Conservation (phyloP, 2,797 vertebrate species). For the Denticeps clupeoides region DNA sequence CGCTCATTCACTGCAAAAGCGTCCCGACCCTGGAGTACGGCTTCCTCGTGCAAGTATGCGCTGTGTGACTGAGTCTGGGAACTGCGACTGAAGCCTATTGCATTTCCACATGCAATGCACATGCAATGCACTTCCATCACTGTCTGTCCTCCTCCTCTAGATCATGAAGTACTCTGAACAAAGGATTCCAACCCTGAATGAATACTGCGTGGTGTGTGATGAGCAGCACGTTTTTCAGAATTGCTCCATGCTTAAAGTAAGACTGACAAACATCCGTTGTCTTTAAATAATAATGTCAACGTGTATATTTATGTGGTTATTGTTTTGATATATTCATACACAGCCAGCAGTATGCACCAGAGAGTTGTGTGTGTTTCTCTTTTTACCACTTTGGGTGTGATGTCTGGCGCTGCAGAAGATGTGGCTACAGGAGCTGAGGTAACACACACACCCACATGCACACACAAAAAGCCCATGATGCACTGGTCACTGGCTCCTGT, state of each 20-base stretch:
- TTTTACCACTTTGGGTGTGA: constrained; percentile 81
- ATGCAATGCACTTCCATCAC: no score
- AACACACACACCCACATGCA: not conserved
- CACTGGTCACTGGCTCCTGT: no score
- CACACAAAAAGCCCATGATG: not conserved
- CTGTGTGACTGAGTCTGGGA: no score
- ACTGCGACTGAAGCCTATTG: no score
- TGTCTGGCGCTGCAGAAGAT: constrained; percentile 82
- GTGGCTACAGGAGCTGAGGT: constrained; percentile 91
- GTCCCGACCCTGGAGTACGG: constrained; percentile 82
- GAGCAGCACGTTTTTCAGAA: constrained; percentile 95
- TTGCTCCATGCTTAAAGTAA: constrained; percentile 88
- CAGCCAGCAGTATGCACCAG: constrained; percentile 89
- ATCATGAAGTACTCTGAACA: constrained; percentile 92
- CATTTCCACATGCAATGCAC: no score
- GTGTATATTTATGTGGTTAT: not conserved
- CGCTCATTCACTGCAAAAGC: constrained; percentile 80
- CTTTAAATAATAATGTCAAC: not conserved
- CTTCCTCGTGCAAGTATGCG: constrained; percentile 81
- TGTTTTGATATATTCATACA: constrained; percentile 13
- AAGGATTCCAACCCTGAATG: constrained; percentile 82
- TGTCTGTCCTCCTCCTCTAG: constrained; percentile 39
- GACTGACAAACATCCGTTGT: not conserved
- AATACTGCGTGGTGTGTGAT: constrained; percentile 92
- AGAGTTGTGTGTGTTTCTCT: constrained; percentile 86